Percentiles rank a stretch among this genome's conserved stretches.
Conservation (phyloP, 2,113 vertebrate species). For the Pelobates fuscus region DNA sequence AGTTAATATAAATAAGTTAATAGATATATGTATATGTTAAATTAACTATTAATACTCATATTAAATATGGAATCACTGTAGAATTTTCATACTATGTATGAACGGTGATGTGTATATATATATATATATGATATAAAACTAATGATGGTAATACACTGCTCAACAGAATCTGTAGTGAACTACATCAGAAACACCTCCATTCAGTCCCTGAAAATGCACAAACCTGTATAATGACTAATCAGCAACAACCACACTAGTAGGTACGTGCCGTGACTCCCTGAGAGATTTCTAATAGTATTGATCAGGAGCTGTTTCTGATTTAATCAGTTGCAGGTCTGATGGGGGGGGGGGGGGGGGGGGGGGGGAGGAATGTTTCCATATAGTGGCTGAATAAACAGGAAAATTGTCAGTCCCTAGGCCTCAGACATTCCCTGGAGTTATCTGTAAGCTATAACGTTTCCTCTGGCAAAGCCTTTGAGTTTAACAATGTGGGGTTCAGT, state of each 20-base stretch:
- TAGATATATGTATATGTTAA: too few relatives aligned
- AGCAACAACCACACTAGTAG: constrained; percentile 10
- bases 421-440: constrained; percentile 59
- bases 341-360: constrained; percentile 19
- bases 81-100: too few relatives aligned
- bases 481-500: too few relatives aligned
- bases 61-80: too few relatives aligned
- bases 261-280: constrained; percentile 36
- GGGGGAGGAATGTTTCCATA: constrained; percentile 55
- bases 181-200: constrained; percentile 5
- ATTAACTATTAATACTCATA: too few relatives aligned
- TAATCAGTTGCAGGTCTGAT: constrained; percentile 38
- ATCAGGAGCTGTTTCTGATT: constrained; percentile 39
- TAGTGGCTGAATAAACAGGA: constrained; percentile 66
- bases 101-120: too few relatives aligned
- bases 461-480: too few relatives aligned
- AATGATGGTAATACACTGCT: too few relatives aligned
- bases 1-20: too few relatives aligned
- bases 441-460: constrained; percentile 28
- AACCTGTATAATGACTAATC: constrained; percentile 20
- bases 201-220: constrained; percentile 5
- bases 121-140: too few relatives aligned
- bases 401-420: constrained; percentile 66
- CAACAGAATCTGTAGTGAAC: neutral
- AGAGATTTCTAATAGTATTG: constrained; percentile 49